phyloP scores from a whole-genome alignment of 2,888 invertebrate species.

The Pardosa pseudoannulata region DNA sequence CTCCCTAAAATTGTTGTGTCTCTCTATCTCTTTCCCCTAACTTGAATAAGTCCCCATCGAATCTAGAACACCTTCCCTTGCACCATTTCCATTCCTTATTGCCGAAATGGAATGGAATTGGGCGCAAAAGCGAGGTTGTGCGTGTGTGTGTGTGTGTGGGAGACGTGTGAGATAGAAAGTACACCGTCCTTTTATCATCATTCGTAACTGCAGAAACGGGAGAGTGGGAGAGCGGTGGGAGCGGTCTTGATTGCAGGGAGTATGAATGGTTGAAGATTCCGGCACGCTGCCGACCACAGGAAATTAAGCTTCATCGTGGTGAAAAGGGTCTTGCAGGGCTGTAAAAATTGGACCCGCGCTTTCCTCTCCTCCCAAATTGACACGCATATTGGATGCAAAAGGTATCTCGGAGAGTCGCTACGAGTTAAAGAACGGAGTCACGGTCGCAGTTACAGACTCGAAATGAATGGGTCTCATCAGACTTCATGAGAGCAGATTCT shows the following conservation, averaged over 20 bases:
- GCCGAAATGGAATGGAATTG: conserved; percentile 11
- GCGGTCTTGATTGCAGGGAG: conserved; percentile 50
- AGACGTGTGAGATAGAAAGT: conserved; percentile 5
- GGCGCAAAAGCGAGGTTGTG: neutral
- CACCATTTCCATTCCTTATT: conserved; percentile 33
- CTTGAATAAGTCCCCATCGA: neutral
- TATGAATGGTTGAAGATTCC: conserved; percentile 38
- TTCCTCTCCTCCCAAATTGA: neutral
- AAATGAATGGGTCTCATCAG: too few species aligned
- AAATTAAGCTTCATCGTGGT: conserved; percentile 43
- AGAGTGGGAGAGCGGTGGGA: too few species aligned
- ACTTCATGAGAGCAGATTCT: too few species aligned
- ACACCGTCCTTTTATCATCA: conserved; percentile 33
- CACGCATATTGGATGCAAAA: neutral
- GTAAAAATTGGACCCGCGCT: neutral
- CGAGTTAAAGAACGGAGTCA: too few species aligned
- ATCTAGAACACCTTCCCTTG: conserved; percentile 16
- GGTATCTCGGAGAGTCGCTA: too few species aligned
- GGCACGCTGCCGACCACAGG: conserved; percentile 49
- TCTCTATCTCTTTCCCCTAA: too few species aligned
- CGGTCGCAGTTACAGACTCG: too few species aligned
- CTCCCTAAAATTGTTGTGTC: neutral
- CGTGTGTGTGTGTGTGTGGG: too few species aligned
- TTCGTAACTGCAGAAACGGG: conserved; percentile 1
- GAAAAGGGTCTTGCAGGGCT: conserved; percentile 4